Percentiles rank a stretch among this genome's conserved stretches.
Conservation (phyloP, 1,140 invertebrate species). For the Drosophila ercepeae region DNA sequence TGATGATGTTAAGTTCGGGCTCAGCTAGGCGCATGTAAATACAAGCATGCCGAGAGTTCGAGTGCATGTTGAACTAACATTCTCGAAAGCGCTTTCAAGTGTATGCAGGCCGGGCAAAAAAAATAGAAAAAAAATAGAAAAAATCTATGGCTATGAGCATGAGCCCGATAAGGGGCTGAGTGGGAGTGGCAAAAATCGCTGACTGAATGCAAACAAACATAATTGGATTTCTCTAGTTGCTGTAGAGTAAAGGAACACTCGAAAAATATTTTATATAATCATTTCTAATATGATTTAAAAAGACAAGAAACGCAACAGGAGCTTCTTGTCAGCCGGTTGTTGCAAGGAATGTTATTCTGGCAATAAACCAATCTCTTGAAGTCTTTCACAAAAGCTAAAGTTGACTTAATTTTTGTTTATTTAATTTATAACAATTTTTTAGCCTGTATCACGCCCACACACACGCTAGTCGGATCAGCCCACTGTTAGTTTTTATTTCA, state of each 20-base stretch:
- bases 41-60: constrained; percentile 55
- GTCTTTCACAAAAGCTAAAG: background rate
- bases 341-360: too few species aligned
- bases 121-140: constrained; percentile 51
- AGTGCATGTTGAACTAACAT: constrained; percentile 81
- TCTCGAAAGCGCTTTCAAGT: constrained; percentile 72
- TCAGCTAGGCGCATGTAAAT: constrained; percentile 67
- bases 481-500: constrained; percentile 73
- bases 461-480: constrained; percentile 1
- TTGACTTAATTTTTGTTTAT: background rate
- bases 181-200: constrained; percentile 73
- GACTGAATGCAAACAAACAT: constrained; percentile 82
- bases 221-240: constrained; percentile 80
- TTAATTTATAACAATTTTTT: background rate
- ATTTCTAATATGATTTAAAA: background rate
- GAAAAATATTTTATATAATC: background rate
- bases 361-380: too few species aligned
- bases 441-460: constrained; percentile 7
- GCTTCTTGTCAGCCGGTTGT: background rate
- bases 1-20: constrained; percentile 44
- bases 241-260: constrained; percentile 35
- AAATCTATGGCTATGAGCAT: constrained; percentile 28
- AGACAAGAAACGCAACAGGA: background rate
- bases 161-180: constrained; percentile 20
- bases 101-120: constrained; percentile 57